Evolutionary conservation across 2,888 invertebrate genomes (phyloP), one percentile per base, ranked within the genome.

Genomic region (Megaustenia siamemsis): DNA sequence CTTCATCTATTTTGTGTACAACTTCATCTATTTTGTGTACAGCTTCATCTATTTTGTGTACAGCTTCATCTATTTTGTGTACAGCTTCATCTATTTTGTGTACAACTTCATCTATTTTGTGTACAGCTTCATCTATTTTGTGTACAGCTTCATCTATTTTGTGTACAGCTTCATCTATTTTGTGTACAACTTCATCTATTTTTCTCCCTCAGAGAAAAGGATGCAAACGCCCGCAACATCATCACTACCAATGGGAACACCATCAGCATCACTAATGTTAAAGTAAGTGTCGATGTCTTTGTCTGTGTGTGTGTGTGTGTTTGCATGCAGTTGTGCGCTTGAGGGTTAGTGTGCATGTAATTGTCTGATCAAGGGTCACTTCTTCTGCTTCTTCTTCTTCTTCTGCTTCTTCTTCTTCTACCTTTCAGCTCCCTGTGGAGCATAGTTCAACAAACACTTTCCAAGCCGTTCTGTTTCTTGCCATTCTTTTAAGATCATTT

Each of bases 261-360:
- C 68, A 77, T 87, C 76, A 83, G 78, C 79, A 87, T 87, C 78
- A 87, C 85, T 18, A 85, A 87, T 77, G 78, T 85, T 66, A 83
- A 85, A 78, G 86, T 87, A 75, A 69, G 86, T 60, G 40, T 6
- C 5, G 28, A 35, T 60, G 60, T 21, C 15, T 24, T 24, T 60
- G 60, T 60, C 5, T n/a, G 60, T 60, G 60, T 15, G 60, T 18
- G 24, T 60, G 60, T 21, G 60, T 12, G 24, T 0, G 1, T 12
- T 15, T 60, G 60, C 0, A 24, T 12, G 60, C 0, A 24, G 21
- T 15, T 60, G 24, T 60, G 60, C n/a, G 60, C n/a, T 24, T 60
- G 60, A 24, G 24, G 6, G 60, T 21, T 18, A 6, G 15, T 8
- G 24, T 60, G 35, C 56, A 0, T 43, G 15, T 60, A 6, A 82